Percentiles rank a stretch among this genome's conserved stretches.
phyloP scores from a whole-genome alignment of 2,113 vertebrate genomes.

The Ovis canadensis region DNA sequence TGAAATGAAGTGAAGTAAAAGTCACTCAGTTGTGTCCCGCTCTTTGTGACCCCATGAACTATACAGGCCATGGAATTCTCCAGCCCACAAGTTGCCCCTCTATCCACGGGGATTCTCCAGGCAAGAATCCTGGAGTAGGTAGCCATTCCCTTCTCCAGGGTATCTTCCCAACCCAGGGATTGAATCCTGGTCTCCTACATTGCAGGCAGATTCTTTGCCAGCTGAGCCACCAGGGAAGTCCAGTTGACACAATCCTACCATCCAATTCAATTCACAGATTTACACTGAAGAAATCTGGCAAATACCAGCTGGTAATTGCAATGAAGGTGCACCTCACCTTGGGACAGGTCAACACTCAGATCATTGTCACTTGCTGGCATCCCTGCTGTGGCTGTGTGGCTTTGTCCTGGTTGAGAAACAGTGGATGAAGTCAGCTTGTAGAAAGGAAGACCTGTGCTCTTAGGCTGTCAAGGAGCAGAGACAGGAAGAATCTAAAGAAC shows the following conservation, averaged over 20 bases:
- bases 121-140: not conserved
- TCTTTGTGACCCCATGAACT: not conserved
- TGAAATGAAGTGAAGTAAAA: not conserved
- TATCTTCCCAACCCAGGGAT: not conserved
- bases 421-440: not conserved
- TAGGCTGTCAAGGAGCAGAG: not conserved
- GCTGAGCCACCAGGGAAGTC: not conserved
- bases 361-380: not conserved
- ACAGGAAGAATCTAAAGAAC: not conserved
- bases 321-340: not conserved
- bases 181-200: not conserved
- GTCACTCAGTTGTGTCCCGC: not conserved
- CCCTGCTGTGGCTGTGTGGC: not conserved
- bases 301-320: not conserved
- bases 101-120: not conserved
- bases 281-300: not conserved
- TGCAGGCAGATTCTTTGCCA: not conserved
- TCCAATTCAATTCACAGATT: not conserved
- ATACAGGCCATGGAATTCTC: not conserved
- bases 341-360: not conserved
- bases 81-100: not conserved
- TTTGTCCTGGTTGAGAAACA: not conserved
- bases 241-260: not conserved
- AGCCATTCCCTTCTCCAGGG: not conserved
- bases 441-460: not conserved